Percentiles rank a stretch among this genome's conserved stretches.
Evolutionary conservation across 2,797 vertebrate species (phyloP).

Genomic region (Etheostoma perlongum): DNA sequence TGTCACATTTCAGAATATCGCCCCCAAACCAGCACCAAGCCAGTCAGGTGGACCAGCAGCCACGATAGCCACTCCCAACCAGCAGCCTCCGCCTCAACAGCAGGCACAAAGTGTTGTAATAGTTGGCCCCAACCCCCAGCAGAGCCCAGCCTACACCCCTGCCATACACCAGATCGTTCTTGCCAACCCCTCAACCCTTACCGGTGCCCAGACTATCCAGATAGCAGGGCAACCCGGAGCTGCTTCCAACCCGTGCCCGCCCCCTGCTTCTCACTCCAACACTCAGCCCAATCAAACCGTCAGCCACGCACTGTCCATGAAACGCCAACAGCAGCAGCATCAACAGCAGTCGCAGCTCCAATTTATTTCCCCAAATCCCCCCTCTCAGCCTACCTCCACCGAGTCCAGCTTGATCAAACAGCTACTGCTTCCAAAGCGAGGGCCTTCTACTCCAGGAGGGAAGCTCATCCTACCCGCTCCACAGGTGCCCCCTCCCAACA

Average conservation of each 20-base stretch:
- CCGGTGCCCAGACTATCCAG: conserved; percentile 91
- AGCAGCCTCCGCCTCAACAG: conserved; percentile 77
- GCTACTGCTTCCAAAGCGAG: conserved; percentile 98
- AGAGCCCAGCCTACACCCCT: conserved; percentile 91
- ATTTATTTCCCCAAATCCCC: conserved; percentile 84
- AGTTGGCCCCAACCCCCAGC: conserved; percentile 92
- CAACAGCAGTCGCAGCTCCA: conserved; percentile 82
- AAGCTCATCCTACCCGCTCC: conserved; percentile 98
- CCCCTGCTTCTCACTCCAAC: conserved; percentile 85
- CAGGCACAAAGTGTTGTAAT: conserved; percentile 94
- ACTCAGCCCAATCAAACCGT: conserved; percentile 92
- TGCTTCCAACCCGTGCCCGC: conserved; percentile 87
- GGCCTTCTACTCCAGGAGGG: conserved; percentile 95
- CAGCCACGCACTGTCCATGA: conserved; percentile 94
- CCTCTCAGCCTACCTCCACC: conserved; percentile 91
- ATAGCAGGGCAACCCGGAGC: conserved; percentile 90
- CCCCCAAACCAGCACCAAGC: conserved; percentile 93
- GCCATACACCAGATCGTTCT: conserved; percentile 99
- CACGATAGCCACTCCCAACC: conserved; percentile 77
- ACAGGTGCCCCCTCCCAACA: conserved; percentile 95
- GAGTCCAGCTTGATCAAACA: conserved; percentile 99
- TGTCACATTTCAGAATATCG: conserved; percentile 97
- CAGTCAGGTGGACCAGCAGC: conserved; percentile 84
- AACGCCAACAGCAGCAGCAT: conserved; percentile 88
- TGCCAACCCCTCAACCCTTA: conserved; percentile 91